These are phyloP conservation scores for Scaptomyza reducta DNA, from an alignment of 2,888 invertebrate species.

Conservation along the genomic window DNA sequence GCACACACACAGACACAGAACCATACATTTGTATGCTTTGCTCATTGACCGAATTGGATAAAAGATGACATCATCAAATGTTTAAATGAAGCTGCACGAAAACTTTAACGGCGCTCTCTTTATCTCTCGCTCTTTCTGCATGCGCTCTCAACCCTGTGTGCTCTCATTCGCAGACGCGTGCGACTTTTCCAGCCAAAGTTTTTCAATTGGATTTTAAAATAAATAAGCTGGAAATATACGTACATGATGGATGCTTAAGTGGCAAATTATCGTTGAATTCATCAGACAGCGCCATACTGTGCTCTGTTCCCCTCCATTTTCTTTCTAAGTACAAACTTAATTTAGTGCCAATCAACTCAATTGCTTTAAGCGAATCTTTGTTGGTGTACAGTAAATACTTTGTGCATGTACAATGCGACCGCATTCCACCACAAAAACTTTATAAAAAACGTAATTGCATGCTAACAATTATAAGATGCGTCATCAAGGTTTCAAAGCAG, in stretches of 20 bases:
- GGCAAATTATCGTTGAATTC: conserved; percentile 19
- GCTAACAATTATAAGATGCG: conserved; percentile 47
- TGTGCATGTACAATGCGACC: conserved; percentile 6
- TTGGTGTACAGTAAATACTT: conserved; percentile 33
- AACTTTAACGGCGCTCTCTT: conserved; percentile 16
- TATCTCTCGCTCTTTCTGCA: conserved; percentile 17
- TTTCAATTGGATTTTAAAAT: conserved; percentile 17
- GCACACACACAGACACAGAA: neutral
- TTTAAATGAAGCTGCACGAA: conserved; percentile 53
- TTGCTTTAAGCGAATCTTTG: conserved; percentile 34
- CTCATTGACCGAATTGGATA: conserved; percentile 16
- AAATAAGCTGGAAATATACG: conserved; percentile 5
- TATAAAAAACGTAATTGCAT: conserved; percentile 31
- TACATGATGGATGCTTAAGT: conserved; percentile 9
- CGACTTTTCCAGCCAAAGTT: conserved; percentile 58
- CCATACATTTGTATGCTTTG: neutral
- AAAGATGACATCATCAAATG: conserved; percentile 71
- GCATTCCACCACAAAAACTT: conserved; percentile 25
- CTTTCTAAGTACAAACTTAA: conserved; percentile 22
- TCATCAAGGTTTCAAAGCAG: conserved; percentile 50
- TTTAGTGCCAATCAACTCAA: conserved; percentile 51
- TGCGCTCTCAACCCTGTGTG: conserved; percentile 19
- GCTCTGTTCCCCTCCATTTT: conserved; percentile 25
- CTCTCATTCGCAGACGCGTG: conserved; percentile 72
- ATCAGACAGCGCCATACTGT: conserved; percentile 13